A percentile compares a stretch with the other conserved stretches of the same genome.
These are phyloP conservation scores for Raja brachyura DNA, from an alignment of 2,113 vertebrate species.

Conservation along the genomic window DNA sequence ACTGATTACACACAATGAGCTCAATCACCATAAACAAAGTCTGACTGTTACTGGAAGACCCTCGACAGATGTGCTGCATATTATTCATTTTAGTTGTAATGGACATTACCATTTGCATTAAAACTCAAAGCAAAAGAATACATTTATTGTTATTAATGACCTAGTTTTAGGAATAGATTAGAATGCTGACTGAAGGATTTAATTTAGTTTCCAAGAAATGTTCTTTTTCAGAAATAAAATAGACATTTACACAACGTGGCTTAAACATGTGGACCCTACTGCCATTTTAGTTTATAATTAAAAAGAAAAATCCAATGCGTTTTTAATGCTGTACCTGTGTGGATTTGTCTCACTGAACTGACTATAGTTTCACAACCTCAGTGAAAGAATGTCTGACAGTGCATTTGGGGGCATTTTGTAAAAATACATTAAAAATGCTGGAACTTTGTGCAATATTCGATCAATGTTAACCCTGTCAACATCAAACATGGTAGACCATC, in stretches of 20 bases:
- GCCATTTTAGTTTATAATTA: not conserved
- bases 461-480: not conserved
- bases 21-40: not conserved
- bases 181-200: not conserved
- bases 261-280: not conserved
- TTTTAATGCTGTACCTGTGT: not conserved
- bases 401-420: not conserved
- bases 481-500: not conserved
- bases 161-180: not conserved
- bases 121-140: not conserved
- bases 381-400: not conserved
- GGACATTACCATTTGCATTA: not conserved
- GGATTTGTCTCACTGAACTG: not conserved
- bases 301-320: not conserved
- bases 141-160: not conserved
- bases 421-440: not conserved
- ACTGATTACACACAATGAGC: not conserved
- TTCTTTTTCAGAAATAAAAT: not conserved
- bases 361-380: not conserved
- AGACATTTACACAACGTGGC: not conserved
- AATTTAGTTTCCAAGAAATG: not conserved
- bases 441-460: not conserved
- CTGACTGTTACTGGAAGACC: not conserved
- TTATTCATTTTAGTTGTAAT: not conserved
- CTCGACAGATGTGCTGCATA: not conserved